Percentiles rank a stretch among this genome's conserved stretches.
Conservation (phyloP, 2,888 invertebrate species). For the Xanthorhoe designata region DNA sequence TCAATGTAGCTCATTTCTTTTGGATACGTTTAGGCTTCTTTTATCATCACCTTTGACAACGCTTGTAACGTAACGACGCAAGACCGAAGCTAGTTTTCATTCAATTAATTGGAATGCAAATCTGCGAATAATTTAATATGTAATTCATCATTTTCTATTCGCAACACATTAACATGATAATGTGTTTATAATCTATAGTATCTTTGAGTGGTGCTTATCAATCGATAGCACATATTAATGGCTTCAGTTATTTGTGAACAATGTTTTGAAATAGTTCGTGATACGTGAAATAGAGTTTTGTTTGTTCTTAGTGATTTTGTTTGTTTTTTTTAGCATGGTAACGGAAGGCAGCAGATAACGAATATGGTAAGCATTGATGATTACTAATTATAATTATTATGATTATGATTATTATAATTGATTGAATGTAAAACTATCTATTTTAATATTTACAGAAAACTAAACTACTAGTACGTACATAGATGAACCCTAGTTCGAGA, state of each 20-base stretch:
- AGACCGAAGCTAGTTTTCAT: not conserved
- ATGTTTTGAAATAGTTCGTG: conserved; percentile 39
- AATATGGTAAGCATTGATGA: conserved; percentile 48
- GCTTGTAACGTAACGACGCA: too few species aligned
- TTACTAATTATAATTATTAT: not conserved
- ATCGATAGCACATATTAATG: conserved; percentile 47
- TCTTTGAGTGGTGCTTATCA: conserved; percentile 71
- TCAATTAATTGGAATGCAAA: not conserved
- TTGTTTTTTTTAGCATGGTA: conserved; percentile 46
- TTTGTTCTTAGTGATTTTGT: conserved; percentile 42
- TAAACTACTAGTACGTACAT: too few species aligned
- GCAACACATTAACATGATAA: conserved; percentile 57
- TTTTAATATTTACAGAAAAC: too few species aligned
- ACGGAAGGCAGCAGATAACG: conserved; percentile 42
- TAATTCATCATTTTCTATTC: conserved; percentile 56
- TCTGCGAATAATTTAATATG: conserved; percentile 29
- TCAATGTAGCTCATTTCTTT: too few species aligned
- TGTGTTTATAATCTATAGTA: conserved; percentile 66
- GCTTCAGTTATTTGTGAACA: conserved; percentile 48
- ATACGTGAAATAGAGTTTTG: conserved; percentile 23
- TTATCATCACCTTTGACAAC: too few species aligned
- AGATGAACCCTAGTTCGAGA: too few species aligned
- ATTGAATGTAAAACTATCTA: too few species aligned
- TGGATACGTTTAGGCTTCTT: too few species aligned
- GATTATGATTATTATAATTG: too few species aligned